phyloP scores from a whole-genome alignment of 2,797 vertebrate genomes.

The Cephalopachus bancanus region DNA sequence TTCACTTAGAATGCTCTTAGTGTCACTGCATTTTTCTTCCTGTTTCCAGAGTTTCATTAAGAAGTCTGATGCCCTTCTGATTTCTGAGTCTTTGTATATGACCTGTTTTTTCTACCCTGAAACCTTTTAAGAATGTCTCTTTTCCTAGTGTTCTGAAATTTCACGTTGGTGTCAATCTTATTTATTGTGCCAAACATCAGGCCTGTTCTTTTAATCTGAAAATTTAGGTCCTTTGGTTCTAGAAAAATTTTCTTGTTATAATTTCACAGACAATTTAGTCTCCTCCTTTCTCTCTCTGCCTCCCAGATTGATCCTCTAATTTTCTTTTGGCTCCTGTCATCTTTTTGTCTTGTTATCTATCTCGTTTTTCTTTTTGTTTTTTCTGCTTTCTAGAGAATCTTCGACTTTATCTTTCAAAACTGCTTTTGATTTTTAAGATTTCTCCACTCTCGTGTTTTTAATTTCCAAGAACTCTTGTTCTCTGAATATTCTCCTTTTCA shows the following conservation, averaged over 20 bases:
- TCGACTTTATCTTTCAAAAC: neutral
- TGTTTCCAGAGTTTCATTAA: neutral
- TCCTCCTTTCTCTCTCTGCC: neutral
- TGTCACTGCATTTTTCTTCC: neutral
- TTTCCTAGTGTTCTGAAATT: neutral
- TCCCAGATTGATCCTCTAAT: neutral
- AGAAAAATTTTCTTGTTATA: neutral
- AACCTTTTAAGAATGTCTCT: neutral
- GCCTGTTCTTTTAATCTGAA: neutral
- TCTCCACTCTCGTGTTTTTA: neutral
- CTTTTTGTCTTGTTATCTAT: neutral
- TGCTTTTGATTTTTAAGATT: neutral
- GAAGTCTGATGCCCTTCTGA: neutral
- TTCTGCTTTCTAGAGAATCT: neutral
- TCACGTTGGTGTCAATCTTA: neutral
- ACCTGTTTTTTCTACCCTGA: neutral
- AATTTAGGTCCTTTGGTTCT: neutral
- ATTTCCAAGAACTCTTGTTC: neutral
- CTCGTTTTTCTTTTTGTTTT: neutral
- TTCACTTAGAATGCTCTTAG: neutral
- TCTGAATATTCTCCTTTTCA: neutral
- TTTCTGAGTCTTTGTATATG: neutral
- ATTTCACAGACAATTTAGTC: neutral
- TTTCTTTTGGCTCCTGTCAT: neutral
- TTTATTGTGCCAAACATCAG: neutral